A percentile compares a stretch with the other conserved stretches of the same genome.
Evolutionary conservation across 2,113 vertebrate species (phyloP).

Genomic region (Scytalopus superciliaris): DNA sequence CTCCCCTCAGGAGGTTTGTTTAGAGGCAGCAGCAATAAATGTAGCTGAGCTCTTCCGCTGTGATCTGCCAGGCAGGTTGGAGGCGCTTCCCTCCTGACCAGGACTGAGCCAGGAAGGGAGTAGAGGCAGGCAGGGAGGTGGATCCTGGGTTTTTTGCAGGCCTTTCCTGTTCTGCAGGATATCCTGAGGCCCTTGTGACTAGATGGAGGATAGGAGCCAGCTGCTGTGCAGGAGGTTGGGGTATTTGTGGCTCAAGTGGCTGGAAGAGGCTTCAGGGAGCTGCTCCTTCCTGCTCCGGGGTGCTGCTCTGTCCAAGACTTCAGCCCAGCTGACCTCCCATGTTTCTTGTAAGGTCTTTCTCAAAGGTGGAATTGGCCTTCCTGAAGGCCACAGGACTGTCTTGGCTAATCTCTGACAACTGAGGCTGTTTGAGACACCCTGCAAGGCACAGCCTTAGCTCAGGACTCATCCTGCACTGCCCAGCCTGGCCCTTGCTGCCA

Average conservation of each 20-base stretch:
- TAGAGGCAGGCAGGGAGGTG: neutral
- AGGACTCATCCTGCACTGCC: neutral
- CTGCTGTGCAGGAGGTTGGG: neutral
- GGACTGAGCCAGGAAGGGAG: constrained; percentile 19
- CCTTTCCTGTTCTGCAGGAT: constrained; percentile 61
- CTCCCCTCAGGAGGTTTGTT: neutral
- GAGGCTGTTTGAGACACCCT: neutral
- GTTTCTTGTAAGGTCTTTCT: neutral
- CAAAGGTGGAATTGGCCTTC: neutral
- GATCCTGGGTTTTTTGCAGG: neutral
- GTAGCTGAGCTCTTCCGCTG: accelerated
- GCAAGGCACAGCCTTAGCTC: neutral
- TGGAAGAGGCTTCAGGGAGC: neutral
- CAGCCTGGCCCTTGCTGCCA: neutral
- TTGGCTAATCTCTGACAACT: neutral
- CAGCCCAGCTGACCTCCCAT: neutral
- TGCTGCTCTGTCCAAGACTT: neutral
- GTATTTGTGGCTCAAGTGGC: neutral
- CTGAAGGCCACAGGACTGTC: neutral
- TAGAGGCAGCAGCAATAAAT: neutral
- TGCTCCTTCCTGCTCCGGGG: neutral
- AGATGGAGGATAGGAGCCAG: neutral
- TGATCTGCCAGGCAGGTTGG: neutral
- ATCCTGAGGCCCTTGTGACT: constrained; percentile 41
- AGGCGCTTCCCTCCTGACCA: neutral